phyloP scores from a whole-genome alignment of 2,113 vertebrate species.

The Chaetops frenatus region DNA sequence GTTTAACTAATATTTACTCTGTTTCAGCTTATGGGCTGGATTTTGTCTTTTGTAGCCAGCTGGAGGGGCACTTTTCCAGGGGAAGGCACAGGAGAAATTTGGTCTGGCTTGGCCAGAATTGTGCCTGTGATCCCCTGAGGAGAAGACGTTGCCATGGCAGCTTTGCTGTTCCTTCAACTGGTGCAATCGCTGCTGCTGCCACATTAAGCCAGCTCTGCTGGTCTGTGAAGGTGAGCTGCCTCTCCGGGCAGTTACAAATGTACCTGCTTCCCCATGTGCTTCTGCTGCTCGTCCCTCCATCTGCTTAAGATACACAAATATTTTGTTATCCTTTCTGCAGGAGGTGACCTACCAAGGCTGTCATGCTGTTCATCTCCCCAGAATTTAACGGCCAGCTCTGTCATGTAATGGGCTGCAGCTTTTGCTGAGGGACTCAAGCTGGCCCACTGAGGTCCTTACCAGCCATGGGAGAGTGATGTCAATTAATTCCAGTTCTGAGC shows the following conservation, averaged over 20 bases:
- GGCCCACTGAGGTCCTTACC: neutral
- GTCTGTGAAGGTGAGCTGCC: constrained; percentile 43
- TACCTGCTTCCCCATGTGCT: neutral
- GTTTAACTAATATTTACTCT: constrained; percentile 29
- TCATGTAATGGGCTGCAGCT: fast-evolving
- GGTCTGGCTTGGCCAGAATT: neutral
- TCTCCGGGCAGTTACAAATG: neutral
- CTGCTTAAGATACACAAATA: neutral
- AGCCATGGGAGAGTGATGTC: neutral
- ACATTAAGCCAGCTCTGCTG: constrained; percentile 6
- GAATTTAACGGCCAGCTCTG: neutral
- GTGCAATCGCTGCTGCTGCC: neutral
- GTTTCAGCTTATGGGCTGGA: neutral
- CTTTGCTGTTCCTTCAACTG: constrained; percentile 6
- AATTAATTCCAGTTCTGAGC: neutral
- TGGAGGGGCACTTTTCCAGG: neutral
- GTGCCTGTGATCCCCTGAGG: neutral
- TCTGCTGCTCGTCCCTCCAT: neutral
- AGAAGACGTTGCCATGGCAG: neutral
- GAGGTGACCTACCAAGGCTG: neutral
- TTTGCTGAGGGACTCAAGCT: neutral
- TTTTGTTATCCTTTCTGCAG: neutral
- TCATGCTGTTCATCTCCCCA: neutral
- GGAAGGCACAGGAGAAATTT: neutral
- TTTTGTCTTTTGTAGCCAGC: neutral